A percentile compares a stretch with the other conserved stretches of the same genome.
phyloP scores from a whole-genome alignment of 2,113 vertebrate species.

The Lycocorax pyrrhopterus region DNA sequence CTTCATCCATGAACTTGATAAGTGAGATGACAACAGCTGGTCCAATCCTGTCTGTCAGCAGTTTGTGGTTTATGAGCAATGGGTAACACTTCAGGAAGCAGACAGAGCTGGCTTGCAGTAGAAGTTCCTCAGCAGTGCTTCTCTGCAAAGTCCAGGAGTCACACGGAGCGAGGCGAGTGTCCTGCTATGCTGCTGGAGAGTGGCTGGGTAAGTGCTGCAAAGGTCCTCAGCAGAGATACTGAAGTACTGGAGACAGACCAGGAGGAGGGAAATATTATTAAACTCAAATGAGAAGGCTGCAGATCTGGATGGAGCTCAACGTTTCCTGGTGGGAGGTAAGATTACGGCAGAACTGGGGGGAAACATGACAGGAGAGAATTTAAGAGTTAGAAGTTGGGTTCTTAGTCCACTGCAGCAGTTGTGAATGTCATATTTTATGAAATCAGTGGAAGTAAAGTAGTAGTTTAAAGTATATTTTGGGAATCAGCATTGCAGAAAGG shows the following conservation, averaged over 20 bases:
- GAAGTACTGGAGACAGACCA: background rate
- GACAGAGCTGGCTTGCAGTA: background rate
- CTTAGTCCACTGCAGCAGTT: background rate
- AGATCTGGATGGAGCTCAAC: background rate
- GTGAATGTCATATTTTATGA: background rate
- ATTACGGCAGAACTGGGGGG: background rate
- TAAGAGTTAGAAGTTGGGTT: background rate
- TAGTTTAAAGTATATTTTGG: background rate
- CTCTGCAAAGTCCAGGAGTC: background rate
- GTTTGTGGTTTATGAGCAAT: background rate
- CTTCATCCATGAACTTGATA: too few species aligned
- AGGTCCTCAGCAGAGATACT: background rate
- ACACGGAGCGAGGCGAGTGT: rapidly evolving
- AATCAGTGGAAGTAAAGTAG: background rate
- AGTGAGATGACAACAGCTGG: too few species aligned
- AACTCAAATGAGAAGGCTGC: background rate
- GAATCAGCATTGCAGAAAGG: background rate
- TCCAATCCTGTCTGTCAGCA: background rate
- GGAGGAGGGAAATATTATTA: background rate
- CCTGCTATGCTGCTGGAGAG: background rate
- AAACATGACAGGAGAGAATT: background rate
- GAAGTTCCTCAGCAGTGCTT: background rate
- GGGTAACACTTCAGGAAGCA: background rate
- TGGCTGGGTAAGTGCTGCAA: background rate
- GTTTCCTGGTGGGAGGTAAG: background rate